phyloP scores from a whole-genome alignment of 2,888 invertebrate species.

The Rugalucina vietnamica region DNA sequence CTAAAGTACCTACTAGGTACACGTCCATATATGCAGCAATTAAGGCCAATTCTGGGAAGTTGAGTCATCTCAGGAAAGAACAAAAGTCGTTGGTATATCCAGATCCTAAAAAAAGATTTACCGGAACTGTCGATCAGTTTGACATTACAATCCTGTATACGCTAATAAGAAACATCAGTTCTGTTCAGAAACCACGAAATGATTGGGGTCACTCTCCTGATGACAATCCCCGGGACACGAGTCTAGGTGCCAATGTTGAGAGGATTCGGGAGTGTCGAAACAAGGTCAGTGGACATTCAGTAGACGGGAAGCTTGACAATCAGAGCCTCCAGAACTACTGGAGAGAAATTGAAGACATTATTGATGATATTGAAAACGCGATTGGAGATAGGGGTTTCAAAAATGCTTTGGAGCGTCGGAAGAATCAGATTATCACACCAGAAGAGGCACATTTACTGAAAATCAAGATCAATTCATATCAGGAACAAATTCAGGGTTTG shows the following conservation, averaged over 20 bases:
- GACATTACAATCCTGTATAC: background rate
- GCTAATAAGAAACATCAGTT: background rate
- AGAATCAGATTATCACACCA: background rate
- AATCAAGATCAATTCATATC: background rate
- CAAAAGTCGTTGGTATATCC: background rate
- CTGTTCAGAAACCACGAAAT: background rate
- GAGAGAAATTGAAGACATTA: background rate
- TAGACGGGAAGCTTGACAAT: background rate
- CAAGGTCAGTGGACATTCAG: background rate
- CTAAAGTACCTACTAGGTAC: background rate
- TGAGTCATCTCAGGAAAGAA: background rate
- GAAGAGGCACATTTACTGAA: background rate
- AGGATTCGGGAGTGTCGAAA: background rate
- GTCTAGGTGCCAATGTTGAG: background rate
- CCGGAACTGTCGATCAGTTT: background rate
- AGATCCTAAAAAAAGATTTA: background rate
- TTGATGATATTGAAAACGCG: background rate
- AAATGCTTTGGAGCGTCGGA: background rate
- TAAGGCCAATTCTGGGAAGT: background rate
- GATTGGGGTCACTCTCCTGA: background rate
- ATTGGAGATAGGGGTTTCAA: background rate
- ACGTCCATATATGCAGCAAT: background rate
- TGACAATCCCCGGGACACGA: background rate
- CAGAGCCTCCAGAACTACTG: background rate
- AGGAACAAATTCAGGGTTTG: background rate